phyloP scores from a whole-genome alignment of 2,888 invertebrate genomes.

The Galeopsomyia nigrocyanea region DNA sequence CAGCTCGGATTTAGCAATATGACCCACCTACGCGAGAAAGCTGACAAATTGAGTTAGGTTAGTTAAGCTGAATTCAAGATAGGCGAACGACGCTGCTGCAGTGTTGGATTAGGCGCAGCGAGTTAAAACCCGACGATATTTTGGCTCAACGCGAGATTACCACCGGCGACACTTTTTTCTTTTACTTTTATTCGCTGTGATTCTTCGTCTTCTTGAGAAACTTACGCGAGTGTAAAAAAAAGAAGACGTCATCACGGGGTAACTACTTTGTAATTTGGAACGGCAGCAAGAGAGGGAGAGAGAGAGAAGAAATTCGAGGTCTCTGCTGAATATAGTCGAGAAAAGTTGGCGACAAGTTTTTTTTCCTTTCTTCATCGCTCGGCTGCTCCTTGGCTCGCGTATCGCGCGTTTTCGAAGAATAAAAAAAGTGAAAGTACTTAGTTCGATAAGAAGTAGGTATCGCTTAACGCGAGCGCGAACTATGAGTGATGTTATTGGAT shows the following conservation, averaged over 20 bases:
- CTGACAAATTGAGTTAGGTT: slow-evolving; percentile 61
- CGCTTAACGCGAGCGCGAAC: too few species aligned
- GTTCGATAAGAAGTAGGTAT: too few species aligned
- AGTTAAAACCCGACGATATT: slow-evolving; percentile 46
- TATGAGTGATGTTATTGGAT: too few species aligned
- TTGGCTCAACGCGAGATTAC: slow-evolving; percentile 45
- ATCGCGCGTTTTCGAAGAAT: slow-evolving; percentile 4
- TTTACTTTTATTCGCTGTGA: not conserved
- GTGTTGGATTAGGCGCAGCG: slow-evolving; percentile 46
- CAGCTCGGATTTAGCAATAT: slow-evolving; percentile 62
- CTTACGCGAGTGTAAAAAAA: not conserved
- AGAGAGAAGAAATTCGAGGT: slow-evolving; percentile 26
- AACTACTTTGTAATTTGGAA: slow-evolving; percentile 35
- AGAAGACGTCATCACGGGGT: slow-evolving; percentile 23
- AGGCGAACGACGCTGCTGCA: not conserved
- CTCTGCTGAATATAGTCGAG: not conserved
- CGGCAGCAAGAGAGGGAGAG: not conserved
- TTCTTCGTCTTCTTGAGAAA: not conserved
- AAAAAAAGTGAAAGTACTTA: not conserved
- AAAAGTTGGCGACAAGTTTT: slow-evolving; percentile 24
- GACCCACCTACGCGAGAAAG: slow-evolving; percentile 51
- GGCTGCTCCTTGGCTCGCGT: not conserved
- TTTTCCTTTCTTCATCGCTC: not conserved
- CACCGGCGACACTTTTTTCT: slow-evolving; percentile 16
- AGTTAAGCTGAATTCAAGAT: slow-evolving; percentile 59